Base-by-base conservation (phyloP, 2,888 invertebrate species). In the Dryomyza anilis region DNA sequence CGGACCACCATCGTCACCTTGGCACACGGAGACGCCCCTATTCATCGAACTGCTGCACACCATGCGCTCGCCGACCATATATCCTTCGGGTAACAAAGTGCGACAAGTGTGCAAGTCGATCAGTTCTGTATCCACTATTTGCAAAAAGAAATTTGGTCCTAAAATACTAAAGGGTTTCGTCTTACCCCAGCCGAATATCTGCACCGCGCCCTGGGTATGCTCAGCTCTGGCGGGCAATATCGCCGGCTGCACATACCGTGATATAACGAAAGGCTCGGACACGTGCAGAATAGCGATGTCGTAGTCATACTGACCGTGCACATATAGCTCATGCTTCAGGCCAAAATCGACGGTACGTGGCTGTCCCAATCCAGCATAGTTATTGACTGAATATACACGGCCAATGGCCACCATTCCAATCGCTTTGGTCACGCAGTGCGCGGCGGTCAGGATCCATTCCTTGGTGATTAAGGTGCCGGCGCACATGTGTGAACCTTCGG, bases 281-380 rank as follows among this genome's bases (percentile, higher is more conserved):
- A 71, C 50, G 23, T 67, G 64, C 23, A 87, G 67, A 5, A 86
- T 68, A 27, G 85, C 86, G 59, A 87, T 85, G 71, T 87, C 86
- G 70, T 86, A 82, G 61, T 78, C 78, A n/a, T 76, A 77, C 56
- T 78, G 74, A 3, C 75, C 76, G 27, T 80, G 80, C 64, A 8
- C 52, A 64, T 69, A 73, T 10, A 64, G 55, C 10, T 69, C 69
- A 65, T 84, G 81, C 2, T 76, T 71, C 7, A 57, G 65, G 2
- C 36, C 64, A 10, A 45, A 48, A 1, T 57, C 50, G 2, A 80
- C 74, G 0, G 62, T 29, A 36, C 69, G 64, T 25, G 50, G 62
- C 60, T 72, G 72, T 7, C 57, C 43, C 23, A 50, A 57, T 0
- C 56, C 59, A 12, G 61, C 62, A n/a, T 68, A 46, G 14, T 25